Base-by-base conservation (phyloP, 2,797 vertebrate genomes). In the Characodon lateralis region DNA sequence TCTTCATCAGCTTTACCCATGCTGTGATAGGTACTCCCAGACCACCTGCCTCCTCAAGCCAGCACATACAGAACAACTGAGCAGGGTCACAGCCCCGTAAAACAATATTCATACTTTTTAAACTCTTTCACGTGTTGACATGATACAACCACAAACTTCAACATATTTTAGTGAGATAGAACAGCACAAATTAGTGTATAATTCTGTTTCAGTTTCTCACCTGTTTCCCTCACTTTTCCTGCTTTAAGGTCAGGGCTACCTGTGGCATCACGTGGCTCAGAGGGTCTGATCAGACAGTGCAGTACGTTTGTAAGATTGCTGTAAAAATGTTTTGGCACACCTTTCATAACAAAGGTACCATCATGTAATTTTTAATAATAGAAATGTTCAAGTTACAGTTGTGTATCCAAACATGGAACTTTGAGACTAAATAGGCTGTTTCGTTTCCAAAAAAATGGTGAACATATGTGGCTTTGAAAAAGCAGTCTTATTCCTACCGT, bases 11-110 rank as follows among this genome's bases (percentile, higher is more conserved):
- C 85, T 82, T 89, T 85, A 85, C 85, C 86, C 91, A 88, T 18
- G 83, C 89, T 87, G 89, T n/a, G 90, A 72, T 81, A 79, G 88
- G 83, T 83, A 79, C 85, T 87, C 85, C 83, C 77, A 68, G 80
- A 80, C 90, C 91, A 93, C 92, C 92, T 93, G 93, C 92, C 91
- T 89, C 77, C 73, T 68, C 78, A 83, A 72, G 59, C 16, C n/a
- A 78, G 76, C 74, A 83, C 76, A 73, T 59, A 26, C 48, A 66
- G 53, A 76, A 46, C 73, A 51, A 7, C 71, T 14, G 51, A n/a
- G 35, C 48, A 24, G 24, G 35, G 39, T 41, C 39, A 56, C 41
- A 65, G 39, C 22, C 0, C 41, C 63, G 20, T 53, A 9, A 1
- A 7, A 56, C 22, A 51, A 51, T 51, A 14, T 51, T 16, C 3